phyloP scores from a whole-genome alignment of 1,140 invertebrate genomes.

The Meloidogyne chitwoodi region DNA sequence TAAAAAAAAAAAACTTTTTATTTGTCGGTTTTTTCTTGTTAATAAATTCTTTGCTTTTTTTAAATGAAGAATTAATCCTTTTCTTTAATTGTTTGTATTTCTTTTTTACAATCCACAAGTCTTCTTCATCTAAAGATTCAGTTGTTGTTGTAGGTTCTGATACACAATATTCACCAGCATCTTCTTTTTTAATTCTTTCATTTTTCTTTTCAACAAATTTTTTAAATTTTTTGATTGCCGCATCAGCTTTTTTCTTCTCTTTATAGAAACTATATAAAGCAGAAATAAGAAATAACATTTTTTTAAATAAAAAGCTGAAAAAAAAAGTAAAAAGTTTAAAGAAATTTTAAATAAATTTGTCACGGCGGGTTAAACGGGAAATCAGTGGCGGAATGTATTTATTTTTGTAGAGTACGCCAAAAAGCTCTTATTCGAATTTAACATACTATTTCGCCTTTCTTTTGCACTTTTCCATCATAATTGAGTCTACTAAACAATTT shows the following conservation, averaged over 20 bases:
- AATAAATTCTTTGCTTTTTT: background rate
- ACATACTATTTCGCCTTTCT: too few species aligned
- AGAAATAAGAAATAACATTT: background rate
- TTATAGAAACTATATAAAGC: background rate
- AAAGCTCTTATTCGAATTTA: too few species aligned
- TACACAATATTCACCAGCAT: background rate
- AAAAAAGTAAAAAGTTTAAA: too few species aligned
- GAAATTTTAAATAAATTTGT: too few species aligned
- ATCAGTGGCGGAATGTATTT: too few species aligned
- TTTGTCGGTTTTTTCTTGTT: background rate
- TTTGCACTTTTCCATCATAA: too few species aligned
- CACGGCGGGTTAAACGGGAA: too few species aligned
- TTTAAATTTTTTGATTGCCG: background rate
- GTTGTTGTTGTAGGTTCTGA: background rate
- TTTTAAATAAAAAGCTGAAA: too few species aligned
- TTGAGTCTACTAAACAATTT: too few species aligned
- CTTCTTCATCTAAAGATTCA: background rate
- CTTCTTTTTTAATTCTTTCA: background rate
- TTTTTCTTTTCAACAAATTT: background rate
- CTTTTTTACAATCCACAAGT: background rate
- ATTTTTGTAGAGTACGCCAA: too few species aligned
- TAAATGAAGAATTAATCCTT: background rate
- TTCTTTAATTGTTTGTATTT: background rate
- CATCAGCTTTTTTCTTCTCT: background rate
- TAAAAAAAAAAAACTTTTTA: background rate